phyloP scores from a whole-genome alignment of 2,888 invertebrate genomes.

The Cataglyphis altisquamis region DNA sequence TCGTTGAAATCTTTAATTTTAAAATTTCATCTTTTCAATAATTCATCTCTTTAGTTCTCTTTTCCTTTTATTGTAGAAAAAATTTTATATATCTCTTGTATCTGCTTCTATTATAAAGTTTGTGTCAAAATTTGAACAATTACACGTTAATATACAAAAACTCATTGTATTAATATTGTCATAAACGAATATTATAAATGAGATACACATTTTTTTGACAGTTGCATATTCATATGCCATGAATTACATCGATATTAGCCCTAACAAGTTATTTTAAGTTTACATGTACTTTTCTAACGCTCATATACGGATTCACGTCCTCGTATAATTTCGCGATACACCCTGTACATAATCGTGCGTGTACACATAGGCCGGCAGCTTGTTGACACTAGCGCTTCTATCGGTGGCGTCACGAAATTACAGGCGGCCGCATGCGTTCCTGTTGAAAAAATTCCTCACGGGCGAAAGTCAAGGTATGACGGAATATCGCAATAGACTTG shows the following conservation, averaged over 20 bases:
- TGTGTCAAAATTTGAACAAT: not conserved
- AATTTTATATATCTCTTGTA: not conserved
- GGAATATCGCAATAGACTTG: slow-evolving; percentile 76
- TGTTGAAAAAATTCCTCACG: slow-evolving; percentile 86
- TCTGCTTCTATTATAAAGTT: not conserved
- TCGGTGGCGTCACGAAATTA: slow-evolving; percentile 78
- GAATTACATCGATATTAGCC: not conserved
- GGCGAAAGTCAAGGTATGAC: slow-evolving; percentile 85
- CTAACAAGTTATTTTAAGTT: not conserved
- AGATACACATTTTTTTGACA: not conserved
- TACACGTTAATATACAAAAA: not conserved
- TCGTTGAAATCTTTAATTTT: not conserved
- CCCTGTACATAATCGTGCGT: slow-evolving; percentile 35
- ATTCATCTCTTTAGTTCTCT: not conserved
- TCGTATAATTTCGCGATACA: slow-evolving; percentile 14
- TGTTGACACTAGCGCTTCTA: slow-evolving; percentile 79
- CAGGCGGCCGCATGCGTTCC: slow-evolving; percentile 83
- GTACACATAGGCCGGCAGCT: slow-evolving; percentile 30
- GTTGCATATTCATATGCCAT: not conserved
- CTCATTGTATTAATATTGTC: not conserved
- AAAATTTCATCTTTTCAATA: not conserved
- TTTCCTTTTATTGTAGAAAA: not conserved
- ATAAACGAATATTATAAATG: not conserved
- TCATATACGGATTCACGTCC: not conserved
- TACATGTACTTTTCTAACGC: not conserved